These are phyloP conservation scores for Chloroceryle inda DNA, from an alignment of 2,797 vertebrate genomes.

Conservation along the genomic window DNA sequence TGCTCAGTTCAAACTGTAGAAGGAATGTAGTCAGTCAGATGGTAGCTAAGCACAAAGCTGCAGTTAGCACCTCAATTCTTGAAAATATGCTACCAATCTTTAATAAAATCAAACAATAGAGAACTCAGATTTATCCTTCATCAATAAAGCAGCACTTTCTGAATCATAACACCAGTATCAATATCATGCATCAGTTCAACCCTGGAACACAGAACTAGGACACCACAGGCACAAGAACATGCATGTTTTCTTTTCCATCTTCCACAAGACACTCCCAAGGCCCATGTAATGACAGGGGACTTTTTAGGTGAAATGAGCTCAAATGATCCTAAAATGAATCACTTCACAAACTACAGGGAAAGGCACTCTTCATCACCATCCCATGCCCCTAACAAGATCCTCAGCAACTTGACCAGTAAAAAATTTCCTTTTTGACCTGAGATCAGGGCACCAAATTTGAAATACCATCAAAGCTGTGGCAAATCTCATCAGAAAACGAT, in stretches of 20 bases:
- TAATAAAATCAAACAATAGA: slow-evolving; percentile 5
- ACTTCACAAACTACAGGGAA: background rate
- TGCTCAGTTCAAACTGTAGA: background rate
- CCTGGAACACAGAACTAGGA: background rate
- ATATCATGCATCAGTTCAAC: background rate
- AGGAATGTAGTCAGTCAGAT: background rate
- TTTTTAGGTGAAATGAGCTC: background rate
- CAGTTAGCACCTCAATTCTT: background rate
- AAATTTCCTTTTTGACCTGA: background rate
- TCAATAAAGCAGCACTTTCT: background rate
- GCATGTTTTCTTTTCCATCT: background rate
- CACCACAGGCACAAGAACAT: background rate
- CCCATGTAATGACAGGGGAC: background rate
- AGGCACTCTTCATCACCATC: background rate
- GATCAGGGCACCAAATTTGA: background rate
- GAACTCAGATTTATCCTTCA: background rate
- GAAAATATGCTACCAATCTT: background rate
- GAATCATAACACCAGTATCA: background rate
- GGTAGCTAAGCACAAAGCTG: background rate
- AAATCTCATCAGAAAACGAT: background rate
- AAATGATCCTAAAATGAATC: background rate
- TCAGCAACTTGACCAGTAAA: background rate
- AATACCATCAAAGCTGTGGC: background rate
- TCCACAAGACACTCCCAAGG: background rate
- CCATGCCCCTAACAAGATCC: background rate